Percentiles rank a stretch among this genome's conserved stretches.
These are phyloP conservation scores for Gyps fulvus DNA, from an alignment of 2,113 vertebrate species.

Conservation along the genomic window DNA sequence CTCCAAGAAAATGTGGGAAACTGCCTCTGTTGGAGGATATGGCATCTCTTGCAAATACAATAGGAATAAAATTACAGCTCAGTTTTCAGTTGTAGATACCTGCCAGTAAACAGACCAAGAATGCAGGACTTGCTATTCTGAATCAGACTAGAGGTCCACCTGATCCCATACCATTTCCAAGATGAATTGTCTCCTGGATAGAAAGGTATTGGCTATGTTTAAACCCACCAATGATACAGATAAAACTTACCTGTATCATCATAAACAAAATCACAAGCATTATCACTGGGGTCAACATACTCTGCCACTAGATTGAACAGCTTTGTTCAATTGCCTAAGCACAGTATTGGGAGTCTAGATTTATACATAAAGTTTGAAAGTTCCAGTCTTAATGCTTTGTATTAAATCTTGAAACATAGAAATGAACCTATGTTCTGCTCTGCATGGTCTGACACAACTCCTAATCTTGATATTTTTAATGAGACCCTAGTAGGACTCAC, in stretches of 20 bases:
- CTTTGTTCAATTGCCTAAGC: background rate
- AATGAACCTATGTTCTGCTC: background rate
- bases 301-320: background rate
- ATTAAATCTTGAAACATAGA: background rate
- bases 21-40: background rate
- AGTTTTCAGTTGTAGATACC: background rate
- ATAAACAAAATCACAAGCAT: background rate
- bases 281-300: background rate
- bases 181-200: background rate
- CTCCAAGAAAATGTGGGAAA: background rate
- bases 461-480: background rate
- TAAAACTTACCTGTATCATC: background rate
- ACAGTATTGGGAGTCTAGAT: background rate
- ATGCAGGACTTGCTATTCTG: background rate
- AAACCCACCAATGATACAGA: background rate
- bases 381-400: background rate
- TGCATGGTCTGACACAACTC: background rate
- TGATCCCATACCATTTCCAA: background rate
- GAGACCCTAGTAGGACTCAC: background rate
- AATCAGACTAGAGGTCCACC: background rate
- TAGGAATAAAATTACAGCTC: background rate
- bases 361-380: background rate
- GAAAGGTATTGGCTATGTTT: background rate
- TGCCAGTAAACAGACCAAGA: background rate
- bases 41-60: background rate